Percentiles rank a stretch among this genome's conserved stretches.
Conservation (phyloP, 2,888 invertebrate species). For the Monochamus alternatus region DNA sequence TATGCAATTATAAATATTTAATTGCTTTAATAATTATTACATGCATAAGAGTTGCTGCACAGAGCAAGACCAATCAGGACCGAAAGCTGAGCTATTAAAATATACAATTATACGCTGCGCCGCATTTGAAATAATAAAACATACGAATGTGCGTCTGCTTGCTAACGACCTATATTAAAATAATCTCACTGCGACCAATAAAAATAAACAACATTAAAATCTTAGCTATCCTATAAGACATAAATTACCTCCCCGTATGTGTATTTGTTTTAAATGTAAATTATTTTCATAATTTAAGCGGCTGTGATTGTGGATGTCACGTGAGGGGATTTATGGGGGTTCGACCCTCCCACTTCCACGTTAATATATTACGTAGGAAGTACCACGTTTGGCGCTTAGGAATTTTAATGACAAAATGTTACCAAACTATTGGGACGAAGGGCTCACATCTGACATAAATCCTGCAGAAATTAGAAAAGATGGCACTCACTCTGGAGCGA, state of each 20-base stretch:
- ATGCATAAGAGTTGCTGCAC: slow-evolving; percentile 3
- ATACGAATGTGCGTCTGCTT: slow-evolving; percentile 9
- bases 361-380: slow-evolving; percentile 66
- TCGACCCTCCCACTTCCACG: slow-evolving; percentile 66
- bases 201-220: slow-evolving; percentile 21
- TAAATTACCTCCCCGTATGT: slow-evolving; percentile 34
- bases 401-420: slow-evolving; percentile 65
- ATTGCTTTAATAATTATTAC: slow-evolving; percentile 32
- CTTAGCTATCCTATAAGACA: slow-evolving; percentile 23
- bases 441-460: slow-evolving; percentile 54
- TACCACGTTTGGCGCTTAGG: slow-evolving; percentile 64
- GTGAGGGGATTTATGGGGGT: slow-evolving; percentile 65
- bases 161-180: slow-evolving; percentile 30
- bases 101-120: slow-evolving; percentile 18
- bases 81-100: slow-evolving; percentile 21
- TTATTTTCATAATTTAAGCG: slow-evolving; percentile 64
- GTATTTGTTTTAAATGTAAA: slow-evolving; percentile 63
- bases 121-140: slow-evolving; percentile 30
- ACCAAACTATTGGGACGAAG: slow-evolving; percentile 44
- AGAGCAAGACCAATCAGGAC: slow-evolving; percentile 26
- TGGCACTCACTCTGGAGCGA: slow-evolving; percentile 37
- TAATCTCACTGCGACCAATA: slow-evolving; percentile 19
- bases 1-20: slow-evolving; percentile 27
- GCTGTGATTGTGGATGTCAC: slow-evolving; percentile 62
- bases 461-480: slow-evolving; percentile 48